These are phyloP conservation scores for Lissocephala sabroskyi DNA, from an alignment of 2,888 invertebrate species.

Conservation along the genomic window DNA sequence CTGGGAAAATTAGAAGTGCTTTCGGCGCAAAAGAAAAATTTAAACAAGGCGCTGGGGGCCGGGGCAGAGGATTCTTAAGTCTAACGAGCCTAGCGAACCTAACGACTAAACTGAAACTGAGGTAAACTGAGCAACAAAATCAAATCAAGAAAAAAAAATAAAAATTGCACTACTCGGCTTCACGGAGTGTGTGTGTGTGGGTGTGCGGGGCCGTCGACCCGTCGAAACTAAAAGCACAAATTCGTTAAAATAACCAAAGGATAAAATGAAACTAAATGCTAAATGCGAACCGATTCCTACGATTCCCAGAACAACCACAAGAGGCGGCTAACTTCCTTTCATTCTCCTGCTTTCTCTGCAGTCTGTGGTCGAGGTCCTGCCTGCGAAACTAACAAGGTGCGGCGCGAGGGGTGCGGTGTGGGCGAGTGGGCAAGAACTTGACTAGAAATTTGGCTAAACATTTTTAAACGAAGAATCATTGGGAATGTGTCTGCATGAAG, in stretches of 20 bases:
- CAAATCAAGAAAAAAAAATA: conserved; percentile 12
- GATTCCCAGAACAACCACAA: background rate
- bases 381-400: background rate
- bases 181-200: no score
- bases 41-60: no score
- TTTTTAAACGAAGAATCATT: conserved; percentile 19
- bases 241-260: conserved; percentile 33
- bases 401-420: background rate
- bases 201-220: background rate
- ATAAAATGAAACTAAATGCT: conserved; percentile 19
- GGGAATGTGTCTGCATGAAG: no score
- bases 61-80: no score
- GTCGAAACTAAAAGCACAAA: conserved; percentile 16
- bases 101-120: conserved; percentile 33
- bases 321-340: conserved; percentile 33
- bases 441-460: conserved; percentile 63
- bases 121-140: conserved; percentile 18
- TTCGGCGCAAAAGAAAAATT: no score
- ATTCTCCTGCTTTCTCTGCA: background rate
- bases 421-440: conserved; percentile 61
- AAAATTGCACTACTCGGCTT: conserved; percentile 50
- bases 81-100: conserved; percentile 20
- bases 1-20: no score
- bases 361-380: no score
- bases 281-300: conserved; percentile 1